phyloP scores from a whole-genome alignment of 2,113 vertebrate genomes.

The Ceuthmochares aereus region DNA sequence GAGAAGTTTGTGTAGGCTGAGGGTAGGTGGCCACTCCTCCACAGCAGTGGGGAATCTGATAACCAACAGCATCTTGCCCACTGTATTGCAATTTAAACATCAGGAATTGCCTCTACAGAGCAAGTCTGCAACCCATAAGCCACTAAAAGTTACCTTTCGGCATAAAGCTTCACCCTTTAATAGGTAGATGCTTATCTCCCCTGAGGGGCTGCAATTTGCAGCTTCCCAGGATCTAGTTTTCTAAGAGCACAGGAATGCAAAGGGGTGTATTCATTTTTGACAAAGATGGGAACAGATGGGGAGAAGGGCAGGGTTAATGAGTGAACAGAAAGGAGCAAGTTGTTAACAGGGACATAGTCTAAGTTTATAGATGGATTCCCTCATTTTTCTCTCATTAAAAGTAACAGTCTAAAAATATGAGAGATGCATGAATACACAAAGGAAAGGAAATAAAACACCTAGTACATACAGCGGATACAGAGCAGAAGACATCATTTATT shows the following conservation, averaged over 20 bases:
- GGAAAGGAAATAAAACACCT: slow-evolving; percentile 21
- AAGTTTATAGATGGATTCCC: neutral
- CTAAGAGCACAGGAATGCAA: neutral
- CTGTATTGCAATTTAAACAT: neutral
- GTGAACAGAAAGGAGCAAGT: neutral
- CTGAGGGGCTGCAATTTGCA: neutral
- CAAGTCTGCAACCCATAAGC: neutral
- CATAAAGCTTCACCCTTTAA: neutral
- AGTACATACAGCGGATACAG: slow-evolving; percentile 1
- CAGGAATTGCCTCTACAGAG: neutral
- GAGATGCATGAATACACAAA: neutral
- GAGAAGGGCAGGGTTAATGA: neutral
- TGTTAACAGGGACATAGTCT: neutral
- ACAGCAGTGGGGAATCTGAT: neutral
- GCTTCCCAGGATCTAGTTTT: neutral
- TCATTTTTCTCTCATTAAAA: neutral
- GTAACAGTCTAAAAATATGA: neutral
- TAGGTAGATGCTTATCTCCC: neutral
- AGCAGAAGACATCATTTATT: slow-evolving; percentile 1
- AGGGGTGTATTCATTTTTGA: neutral
- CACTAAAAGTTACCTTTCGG: neutral
- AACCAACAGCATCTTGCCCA: neutral
- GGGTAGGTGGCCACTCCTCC: neutral
- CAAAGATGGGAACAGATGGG: neutral
- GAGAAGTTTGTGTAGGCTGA: neutral